Evolutionary conservation across 2,888 invertebrate genomes (phyloP), one percentile per base, ranked within the genome.

Genomic region (Margaritifera margaritifera): DNA sequence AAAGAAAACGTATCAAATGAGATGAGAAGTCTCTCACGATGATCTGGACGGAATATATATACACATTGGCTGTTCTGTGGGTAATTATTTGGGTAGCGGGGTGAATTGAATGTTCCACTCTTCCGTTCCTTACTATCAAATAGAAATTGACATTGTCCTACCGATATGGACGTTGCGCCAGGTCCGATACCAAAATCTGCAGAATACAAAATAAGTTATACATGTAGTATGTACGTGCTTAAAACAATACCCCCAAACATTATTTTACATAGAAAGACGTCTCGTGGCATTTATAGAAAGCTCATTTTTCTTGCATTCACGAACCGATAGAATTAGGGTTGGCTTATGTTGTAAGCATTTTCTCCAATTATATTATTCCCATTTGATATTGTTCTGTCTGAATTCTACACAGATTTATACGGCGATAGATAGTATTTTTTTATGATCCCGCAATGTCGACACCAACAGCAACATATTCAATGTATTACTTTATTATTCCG

Each of bases 121-220:
- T 85, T 83, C 18, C 42, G 56, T 0, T 56, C 58, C n/a, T 68
- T 72, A 62, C 85, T 87, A 75, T 87, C 93, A 91, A 98, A 98
- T 19, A 95, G 94, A 90, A 98, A 98, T 73, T 94, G 94, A 90
- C 98, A 98, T 71, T 87, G 85, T 72, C 96, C 96, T 84, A 95
- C 95, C 8, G 96, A 96, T 31, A 97, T 95, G 31, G 97, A 95
- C 0, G 97, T 72, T 19, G 31, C 97, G 62, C 98, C 98, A 65
- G 97, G 96, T 86, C n/a, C n/a, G n/a, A 98, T 96, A 81, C 95
- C 95, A 90, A 96, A 97, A 91, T 97, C 97, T 93, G 93, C 90
- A 86, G 92, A 91, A 80, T 91, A 90, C 82, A 92, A 92, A 51
- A 78, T 57, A 8, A 24, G 31, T 20, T 22, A 6, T 53, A 4